These are phyloP conservation scores for Rambutsinella grinnellia DNA, from an alignment of 2,888 invertebrate genomes.

Conservation along the genomic window DNA sequence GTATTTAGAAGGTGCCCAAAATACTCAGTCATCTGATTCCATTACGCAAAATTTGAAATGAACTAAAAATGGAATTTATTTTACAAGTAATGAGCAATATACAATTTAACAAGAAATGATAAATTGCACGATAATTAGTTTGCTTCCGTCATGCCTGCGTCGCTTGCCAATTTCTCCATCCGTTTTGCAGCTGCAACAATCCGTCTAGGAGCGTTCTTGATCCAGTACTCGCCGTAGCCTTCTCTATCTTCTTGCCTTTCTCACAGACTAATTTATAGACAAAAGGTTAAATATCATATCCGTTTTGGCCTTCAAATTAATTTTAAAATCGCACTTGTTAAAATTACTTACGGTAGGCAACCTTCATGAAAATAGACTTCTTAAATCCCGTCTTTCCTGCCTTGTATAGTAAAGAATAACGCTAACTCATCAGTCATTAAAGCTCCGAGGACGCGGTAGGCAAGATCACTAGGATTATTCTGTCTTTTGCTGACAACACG, in stretches of 20 bases:
- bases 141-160: too few relatives aligned
- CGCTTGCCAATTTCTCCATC: too few relatives aligned
- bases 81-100: not conserved
- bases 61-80: not conserved
- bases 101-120: not conserved
- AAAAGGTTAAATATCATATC: too few relatives aligned
- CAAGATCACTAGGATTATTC: constrained; percentile 6
- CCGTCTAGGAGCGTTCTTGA: constrained; percentile 7
- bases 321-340: not conserved
- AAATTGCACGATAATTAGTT: not conserved
- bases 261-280: too few relatives aligned
- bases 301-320: not conserved
- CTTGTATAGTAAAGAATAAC: constrained; percentile 2
- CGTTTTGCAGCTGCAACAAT: too few relatives aligned
- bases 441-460: not conserved
- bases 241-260: constrained; percentile 10
- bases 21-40: not conserved
- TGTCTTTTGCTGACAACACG: not conserved
- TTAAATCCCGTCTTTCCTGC: not conserved
- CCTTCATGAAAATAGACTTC: not conserved
- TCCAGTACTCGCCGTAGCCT: constrained; percentile 23
- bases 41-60: not conserved
- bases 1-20: not conserved
- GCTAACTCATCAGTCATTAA: constrained; percentile 16
- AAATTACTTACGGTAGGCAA: constrained; percentile 2